Base-by-base conservation (phyloP, 30 jellyfish, hydroid and myxozoan species). In the Chrysaora quinquecirrha region DNA sequence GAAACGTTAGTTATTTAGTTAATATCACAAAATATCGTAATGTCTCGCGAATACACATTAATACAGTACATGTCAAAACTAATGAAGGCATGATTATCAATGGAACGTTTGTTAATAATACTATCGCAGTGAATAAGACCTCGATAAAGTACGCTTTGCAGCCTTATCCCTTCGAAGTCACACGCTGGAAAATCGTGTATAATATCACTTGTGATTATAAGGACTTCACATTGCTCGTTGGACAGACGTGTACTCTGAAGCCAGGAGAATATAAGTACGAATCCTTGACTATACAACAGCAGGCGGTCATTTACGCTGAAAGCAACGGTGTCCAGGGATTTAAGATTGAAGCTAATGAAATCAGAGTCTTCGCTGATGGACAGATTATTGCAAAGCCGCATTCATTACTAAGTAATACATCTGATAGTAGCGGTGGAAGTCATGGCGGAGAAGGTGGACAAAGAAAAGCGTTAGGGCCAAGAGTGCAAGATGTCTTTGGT, bases 391-490 rank as follows among this genome's bases (percentile, higher is more conserved):
- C 69, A 10, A 30, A 50, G 32, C 90, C 85, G 31, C 93, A 82
- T 47, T 70, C 85, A n/a, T 34, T 72, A 1, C 81, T 76, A 25
- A 62, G 70, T 30, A 38, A 46, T 10, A 22, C 86, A 3, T 20
- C 76, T 20, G 34, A 80, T 4, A 54, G 63, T 11, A 38, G 35
- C 3, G 93, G 93, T 1, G 93, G 86, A 28, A 70, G 81, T 47
- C 69, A 82, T 30, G 93, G 93, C 19, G 93, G 93, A 20, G 34
- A 1, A 21, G 93, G 93, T 1, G 93, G 93, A 18, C 35, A 27
- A 12, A 74, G 75, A n/a, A 25, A 31, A 2, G 34, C 74, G 1
- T 67, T 34, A 1, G 20, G 35, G 25, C 52, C 22, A 2, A 30
- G 20, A 1, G 73, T 27, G n/a, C 33, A 30, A 35, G 35, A 46